Base-by-base conservation (phyloP, 2,113 vertebrate genomes). In the Balaeniceps rex region DNA sequence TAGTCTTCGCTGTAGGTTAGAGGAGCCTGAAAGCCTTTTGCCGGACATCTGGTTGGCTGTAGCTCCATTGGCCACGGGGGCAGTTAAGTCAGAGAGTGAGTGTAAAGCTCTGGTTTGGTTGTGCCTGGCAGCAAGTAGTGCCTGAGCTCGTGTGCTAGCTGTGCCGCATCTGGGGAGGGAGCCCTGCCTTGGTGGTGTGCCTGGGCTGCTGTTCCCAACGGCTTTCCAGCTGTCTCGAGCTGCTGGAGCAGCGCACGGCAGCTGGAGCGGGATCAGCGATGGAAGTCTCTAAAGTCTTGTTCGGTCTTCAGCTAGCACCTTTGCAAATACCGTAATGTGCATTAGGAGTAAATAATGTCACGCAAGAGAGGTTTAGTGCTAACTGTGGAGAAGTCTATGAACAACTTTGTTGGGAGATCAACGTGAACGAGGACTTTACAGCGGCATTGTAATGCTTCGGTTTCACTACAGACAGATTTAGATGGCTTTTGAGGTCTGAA, bases 21-120 rank as follows among this genome's bases (percentile, higher is more conserved):
- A 68, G 61, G 18, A 81, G 15, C 34, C 44, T 29, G 9, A n/a
- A 72, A 38, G 9, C 19, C 14, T 65, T 70, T 70, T 63, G 81
- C 65, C 1, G 1, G 51, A 4, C 46, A 4, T 19, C 28, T 63
- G 33, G 10, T 68, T 46, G 69, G 23, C 60, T 42, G 17, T 58
- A 46, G 29, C 57, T 68, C n/a, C 7, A 0, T 2, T 12, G 29
- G 21, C 83, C 34, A 15, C 0, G 1, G 16, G 42, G 26, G 15
- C 1, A 0, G 38, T 49, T 28, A 14, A 14, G 11, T 64, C 21
- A 42, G 15, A 70, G 64, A 49, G 28, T 1, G 36, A 16, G 44
- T 71, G 19, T 40, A 19, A 64, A 80, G 47, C 21, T 47, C 29
- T 69, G 19, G 23, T 69, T 47, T 34, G 75, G 40, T 26, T 72